Conservation (phyloP, 2,113 vertebrate species). For the Mormyrus iriodes region DNA sequence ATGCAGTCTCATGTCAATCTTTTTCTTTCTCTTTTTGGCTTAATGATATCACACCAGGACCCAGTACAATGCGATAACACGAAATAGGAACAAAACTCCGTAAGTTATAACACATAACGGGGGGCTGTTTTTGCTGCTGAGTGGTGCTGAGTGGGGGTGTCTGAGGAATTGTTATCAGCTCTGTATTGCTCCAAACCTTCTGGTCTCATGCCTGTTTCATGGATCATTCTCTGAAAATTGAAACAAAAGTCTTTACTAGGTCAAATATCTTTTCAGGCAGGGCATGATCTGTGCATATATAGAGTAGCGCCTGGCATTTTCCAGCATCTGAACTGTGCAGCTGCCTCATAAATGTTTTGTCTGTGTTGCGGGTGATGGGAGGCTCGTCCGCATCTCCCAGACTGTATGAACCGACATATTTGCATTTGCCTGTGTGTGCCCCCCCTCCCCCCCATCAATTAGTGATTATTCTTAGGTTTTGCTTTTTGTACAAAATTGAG, state of each 20-base stretch:
- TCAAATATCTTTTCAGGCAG: not conserved
- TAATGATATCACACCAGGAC: not conserved
- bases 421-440: not conserved
- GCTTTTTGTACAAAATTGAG: not conserved
- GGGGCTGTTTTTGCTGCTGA: not conserved
- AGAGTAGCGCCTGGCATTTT: not conserved
- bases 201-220: not conserved
- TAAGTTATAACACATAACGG: not conserved
- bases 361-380: not conserved
- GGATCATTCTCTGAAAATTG: not conserved
- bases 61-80: not conserved
- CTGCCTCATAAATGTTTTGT: not conserved
- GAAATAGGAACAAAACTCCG: not conserved
- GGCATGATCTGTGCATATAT: not conserved
- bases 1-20: too few relatives aligned
- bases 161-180: not conserved
- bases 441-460: not conserved
- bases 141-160: not conserved
- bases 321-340: not conserved
- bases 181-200: not conserved
- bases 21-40: too few relatives aligned
- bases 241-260: not conserved
- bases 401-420: not conserved
- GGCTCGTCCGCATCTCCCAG: not conserved
- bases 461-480: not conserved